Percentiles rank a stretch among this genome's conserved stretches.
phyloP scores from a whole-genome alignment of 1,140 invertebrate genomes.

The Magallana angulata region DNA sequence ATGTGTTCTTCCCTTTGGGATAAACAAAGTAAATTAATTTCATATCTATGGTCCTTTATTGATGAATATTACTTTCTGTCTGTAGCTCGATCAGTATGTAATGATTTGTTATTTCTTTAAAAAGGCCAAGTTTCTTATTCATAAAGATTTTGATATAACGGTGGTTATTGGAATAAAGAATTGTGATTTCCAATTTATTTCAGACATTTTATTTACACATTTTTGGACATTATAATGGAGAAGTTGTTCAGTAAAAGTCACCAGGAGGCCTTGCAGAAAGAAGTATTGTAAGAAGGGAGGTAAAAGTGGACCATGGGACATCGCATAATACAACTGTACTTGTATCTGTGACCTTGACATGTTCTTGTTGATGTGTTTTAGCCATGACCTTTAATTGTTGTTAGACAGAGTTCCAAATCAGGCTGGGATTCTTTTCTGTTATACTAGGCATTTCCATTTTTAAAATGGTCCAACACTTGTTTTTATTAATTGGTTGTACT shows the following conservation, averaged over 20 bases:
- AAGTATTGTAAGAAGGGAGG: not conserved
- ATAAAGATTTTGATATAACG: too few species aligned
- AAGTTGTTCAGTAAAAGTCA: constrained; percentile 57
- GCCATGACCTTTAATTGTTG: not conserved
- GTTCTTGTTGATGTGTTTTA: not conserved
- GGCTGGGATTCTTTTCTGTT: not conserved
- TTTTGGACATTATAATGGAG: constrained; percentile 56
- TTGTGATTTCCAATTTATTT: constrained; percentile 26
- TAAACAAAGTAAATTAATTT: too few species aligned
- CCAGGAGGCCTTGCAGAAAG: not conserved
- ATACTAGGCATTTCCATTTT: not conserved
- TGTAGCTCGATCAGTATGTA: too few species aligned
- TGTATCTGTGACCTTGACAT: not conserved
- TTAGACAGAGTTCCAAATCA: not conserved
- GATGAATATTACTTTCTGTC: too few species aligned
- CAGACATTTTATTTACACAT: constrained; percentile 61
- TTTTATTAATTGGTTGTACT: constrained; percentile 16
- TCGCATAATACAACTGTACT: not conserved
- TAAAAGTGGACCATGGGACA: not conserved
- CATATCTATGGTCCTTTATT: too few species aligned
- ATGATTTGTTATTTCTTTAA: too few species aligned
- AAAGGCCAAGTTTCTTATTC: too few species aligned
- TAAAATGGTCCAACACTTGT: constrained; percentile 1
- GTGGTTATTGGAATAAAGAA: too few species aligned
- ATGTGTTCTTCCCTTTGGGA: too few species aligned